A percentile compares a stretch with the other conserved stretches of the same genome.
Conservation (phyloP, 2,888 invertebrate genomes). For the Hydrotaea diabolus region DNA sequence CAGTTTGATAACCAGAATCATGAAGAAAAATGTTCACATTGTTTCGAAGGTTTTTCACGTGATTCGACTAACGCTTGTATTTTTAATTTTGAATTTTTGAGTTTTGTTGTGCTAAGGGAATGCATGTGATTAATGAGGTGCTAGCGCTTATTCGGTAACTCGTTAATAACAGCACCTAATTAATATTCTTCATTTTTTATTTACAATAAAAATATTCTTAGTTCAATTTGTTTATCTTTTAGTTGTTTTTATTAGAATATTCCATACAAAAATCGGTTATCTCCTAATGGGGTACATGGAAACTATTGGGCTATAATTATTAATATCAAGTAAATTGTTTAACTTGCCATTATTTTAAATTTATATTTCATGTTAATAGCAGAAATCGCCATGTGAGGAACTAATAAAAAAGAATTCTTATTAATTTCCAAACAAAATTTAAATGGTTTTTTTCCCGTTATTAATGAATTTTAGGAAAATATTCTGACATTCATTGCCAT, state of each 20-base stretch:
- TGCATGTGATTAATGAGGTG: slow-evolving; percentile 23
- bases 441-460: too few relatives aligned
- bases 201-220: slow-evolving; percentile 25
- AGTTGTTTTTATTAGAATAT: background rate
- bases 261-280: background rate
- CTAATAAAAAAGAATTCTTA: too few relatives aligned
- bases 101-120: background rate
- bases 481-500: too few relatives aligned
- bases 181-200: background rate
- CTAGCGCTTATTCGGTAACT: slow-evolving; percentile 1
- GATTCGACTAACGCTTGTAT: background rate
- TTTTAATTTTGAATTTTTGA: background rate
- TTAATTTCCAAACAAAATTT: too few relatives aligned
- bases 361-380: too few relatives aligned
- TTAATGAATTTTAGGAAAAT: too few relatives aligned
- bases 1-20: background rate
- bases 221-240: background rate
- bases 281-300: background rate
- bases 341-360: background rate
- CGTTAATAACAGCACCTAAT: slow-evolving; percentile 30
- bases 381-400: too few relatives aligned
- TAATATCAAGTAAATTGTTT: slow-evolving; percentile 27
- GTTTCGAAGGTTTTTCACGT: background rate
- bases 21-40: background rate
- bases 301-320: slow-evolving; percentile 4